Evolutionary conservation across 2,888 invertebrate species (phyloP), one percentile per base, ranked within the genome.

Genomic region (Drosophila macrospina): DNA sequence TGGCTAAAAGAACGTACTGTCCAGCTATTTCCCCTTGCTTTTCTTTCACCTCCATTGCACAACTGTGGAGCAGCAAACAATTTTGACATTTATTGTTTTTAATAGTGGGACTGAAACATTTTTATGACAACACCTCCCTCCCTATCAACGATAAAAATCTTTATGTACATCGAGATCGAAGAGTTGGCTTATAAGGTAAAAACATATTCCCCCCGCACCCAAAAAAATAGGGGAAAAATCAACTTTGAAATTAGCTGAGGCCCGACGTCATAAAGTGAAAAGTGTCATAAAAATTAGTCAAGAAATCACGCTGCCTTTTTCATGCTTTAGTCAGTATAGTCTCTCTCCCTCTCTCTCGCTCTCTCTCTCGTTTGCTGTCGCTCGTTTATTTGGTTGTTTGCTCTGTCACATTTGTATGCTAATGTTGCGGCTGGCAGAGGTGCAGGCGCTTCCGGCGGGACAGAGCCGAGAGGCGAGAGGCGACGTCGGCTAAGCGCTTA

Each of bases 71-170:
- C 72, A 84, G 56, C 84, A 69, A 59, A 67, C 56, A 68, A 72
- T 88, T 80, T 89, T 86, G 85, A 88, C 85, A 89, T 89, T 86
- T 89, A 86, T 89, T 86, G 88, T 89, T 86, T 86, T 82, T 82
- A 86, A 86, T 86, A 85, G 74, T 61, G 52, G 42, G 47, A 44
- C 60, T 48, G 47, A 59, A 71, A 55, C 66, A 69, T 61, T 88
- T 81, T 88, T 70, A 86, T 75, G 83, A 69, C 71, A 59, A 69
- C 50, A 66, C 66, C 66, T 55, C 62, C 48, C 5, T 15, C 7
- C 7, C 36, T 20, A 36, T 10, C 8, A 16, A 30, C 83, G 64
- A 76, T 88, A 86, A 82, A 86, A 85, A 86, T 82, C 72, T 78
- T 72, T 72, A 75, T 28, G 28, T 28, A 28, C 28, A 7, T 28